Evolutionary conservation across 2,888 invertebrate species (phyloP), one percentile per base, ranked within the genome.

Genomic region (Eristalis tenax): DNA sequence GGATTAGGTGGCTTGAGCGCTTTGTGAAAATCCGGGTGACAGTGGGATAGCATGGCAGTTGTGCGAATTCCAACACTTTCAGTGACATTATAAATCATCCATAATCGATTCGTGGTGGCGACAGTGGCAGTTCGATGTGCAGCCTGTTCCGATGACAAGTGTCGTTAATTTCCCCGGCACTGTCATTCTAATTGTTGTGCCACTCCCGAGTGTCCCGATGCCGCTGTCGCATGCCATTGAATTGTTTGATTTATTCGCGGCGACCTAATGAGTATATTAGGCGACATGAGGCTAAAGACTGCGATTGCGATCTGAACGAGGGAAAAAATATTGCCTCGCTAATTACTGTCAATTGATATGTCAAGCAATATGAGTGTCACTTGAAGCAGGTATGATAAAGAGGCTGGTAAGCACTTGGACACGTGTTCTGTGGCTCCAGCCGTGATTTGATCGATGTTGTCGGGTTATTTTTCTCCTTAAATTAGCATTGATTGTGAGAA

Each of bases 101-200:
- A 18, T 50, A 50, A 50, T 50, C 50, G 50, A 50, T 50, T 50
- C 18, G 18, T 50, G 50, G 50, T 50, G 50, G 50, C 50, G 50
- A 50, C 50, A 50, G 50, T 50, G 50, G 50, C 50, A 50, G 50
- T 50, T 50, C 50, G 50, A 50, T 50, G 50, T 50, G 50, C 50
- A 50, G 50, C 50, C 50, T 18, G 50, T 18, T 50, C 50, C 18
- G 50, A 50, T 50, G 50, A 50, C 50, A 50, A 50, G 50, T 50
- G 50, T 50, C 50, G 50, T 50, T 50, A 50, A 50, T 50, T 50
- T 50, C 18, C 18, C 4, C 50, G 18, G 8, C 50, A 18, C 50
- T 50, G 50, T 50, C 50, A 8, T n/a, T 50, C 50, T 50, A 50
- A 50, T 50, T 50, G 50, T 50, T 50, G 18, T 18, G 50, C 50